Percentiles rank a stretch among this genome's conserved stretches.
These are phyloP conservation scores for Nymphicus hollandicus DNA, from an alignment of 2,113 vertebrate species.

Conservation along the genomic window DNA sequence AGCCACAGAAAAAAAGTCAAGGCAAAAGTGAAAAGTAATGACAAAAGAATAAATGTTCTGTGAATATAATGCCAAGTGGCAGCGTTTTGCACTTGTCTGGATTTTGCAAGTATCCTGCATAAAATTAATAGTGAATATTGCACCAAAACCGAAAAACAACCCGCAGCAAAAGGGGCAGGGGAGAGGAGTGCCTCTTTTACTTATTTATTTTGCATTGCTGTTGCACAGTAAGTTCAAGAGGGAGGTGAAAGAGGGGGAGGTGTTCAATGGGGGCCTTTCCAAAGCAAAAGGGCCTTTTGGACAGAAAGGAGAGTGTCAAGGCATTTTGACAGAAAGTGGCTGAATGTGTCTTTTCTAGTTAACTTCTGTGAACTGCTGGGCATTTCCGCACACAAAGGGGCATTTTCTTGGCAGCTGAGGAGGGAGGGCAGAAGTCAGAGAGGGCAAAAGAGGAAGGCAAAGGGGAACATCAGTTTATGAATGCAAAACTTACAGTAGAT, in stretches of 20 bases:
- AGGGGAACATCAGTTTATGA: slow-evolving; percentile 68
- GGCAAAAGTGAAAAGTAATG: not conserved
- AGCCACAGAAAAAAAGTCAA: rapidly evolving
- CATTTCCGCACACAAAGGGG: slow-evolving; percentile 63
- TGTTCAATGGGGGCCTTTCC: slow-evolving; percentile 18
- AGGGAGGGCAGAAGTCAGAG: slow-evolving; percentile 67
- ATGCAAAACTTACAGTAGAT: slow-evolving; percentile 73
- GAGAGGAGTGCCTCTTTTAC: not conserved
- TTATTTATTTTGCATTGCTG: slow-evolving; percentile 51
- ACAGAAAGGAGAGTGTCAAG: slow-evolving; percentile 42
- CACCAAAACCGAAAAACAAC: not conserved
- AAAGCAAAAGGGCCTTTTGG: slow-evolving; percentile 29
- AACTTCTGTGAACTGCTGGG: slow-evolving; percentile 56
- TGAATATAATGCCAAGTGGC: not conserved
- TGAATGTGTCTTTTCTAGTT: slow-evolving; percentile 70
- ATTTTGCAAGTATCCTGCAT: not conserved
- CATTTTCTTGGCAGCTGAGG: slow-evolving; percentile 65
- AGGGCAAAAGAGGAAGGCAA: slow-evolving; percentile 64
- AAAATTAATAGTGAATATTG: not conserved
- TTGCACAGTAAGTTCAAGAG: slow-evolving; percentile 36
- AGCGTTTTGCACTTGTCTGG: not conserved
- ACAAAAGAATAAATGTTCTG: not conserved
- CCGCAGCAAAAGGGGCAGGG: not conserved
- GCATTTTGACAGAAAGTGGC: slow-evolving; percentile 41
- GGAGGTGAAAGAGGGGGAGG: slow-evolving; percentile 4